Evolutionary conservation across 2,888 invertebrate genomes (phyloP).

Genomic region (Panorpa germanica): DNA sequence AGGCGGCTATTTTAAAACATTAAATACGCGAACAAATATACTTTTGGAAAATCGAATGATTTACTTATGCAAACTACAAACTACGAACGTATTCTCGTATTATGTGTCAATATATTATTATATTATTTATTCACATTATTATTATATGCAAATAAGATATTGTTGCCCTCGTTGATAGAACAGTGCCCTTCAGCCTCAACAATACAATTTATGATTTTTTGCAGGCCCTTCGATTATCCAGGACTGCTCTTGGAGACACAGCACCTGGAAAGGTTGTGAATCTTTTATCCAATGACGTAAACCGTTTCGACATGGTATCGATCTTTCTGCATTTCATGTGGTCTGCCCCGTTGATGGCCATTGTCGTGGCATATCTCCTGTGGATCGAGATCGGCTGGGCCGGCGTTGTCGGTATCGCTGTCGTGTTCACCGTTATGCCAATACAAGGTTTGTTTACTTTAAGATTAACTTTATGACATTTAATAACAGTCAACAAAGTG

Average conservation of each 20-base stretch:
- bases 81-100: too few species aligned
- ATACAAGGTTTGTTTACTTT: constrained; percentile 39
- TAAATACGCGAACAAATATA: too few species aligned
- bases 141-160: neutral
- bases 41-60: too few species aligned
- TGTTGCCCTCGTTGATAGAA: neutral
- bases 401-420: constrained; percentile 47
- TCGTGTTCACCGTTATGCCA: constrained; percentile 53
- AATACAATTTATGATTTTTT: constrained; percentile 11
- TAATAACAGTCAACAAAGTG: too few species aligned
- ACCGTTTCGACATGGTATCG: constrained; percentile 60
- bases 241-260: constrained; percentile 56
- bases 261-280: constrained; percentile 79
- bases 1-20: too few species aligned
- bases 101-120: neutral
- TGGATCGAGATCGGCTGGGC: constrained; percentile 45
- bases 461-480: too few species aligned
- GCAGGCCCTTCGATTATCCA: constrained; percentile 40
- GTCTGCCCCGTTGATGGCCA: constrained; percentile 50
- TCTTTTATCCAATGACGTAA: constrained; percentile 72
- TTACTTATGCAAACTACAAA: too few species aligned
- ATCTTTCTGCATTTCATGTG: constrained; percentile 61
- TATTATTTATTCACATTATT: neutral
- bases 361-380: constrained; percentile 49
- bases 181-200: neutral